A percentile compares a stretch with the other conserved stretches of the same genome.
Conservation (phyloP, 1,140 invertebrate species). For the Drosophila triauraria region DNA sequence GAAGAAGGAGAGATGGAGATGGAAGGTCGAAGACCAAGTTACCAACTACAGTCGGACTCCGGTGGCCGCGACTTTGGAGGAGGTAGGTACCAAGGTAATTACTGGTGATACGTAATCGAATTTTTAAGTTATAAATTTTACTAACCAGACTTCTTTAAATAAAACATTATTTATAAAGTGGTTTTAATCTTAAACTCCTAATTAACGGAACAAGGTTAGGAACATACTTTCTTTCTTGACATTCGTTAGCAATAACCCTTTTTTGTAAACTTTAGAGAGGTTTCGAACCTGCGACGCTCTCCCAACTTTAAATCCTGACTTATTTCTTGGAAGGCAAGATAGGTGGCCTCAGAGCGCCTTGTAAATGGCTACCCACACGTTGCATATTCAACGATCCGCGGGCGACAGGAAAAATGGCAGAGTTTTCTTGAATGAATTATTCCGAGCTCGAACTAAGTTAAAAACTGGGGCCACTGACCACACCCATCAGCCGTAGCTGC, state of each 20-base stretch:
- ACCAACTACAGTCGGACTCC: slow-evolving; percentile 11
- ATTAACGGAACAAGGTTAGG: no score
- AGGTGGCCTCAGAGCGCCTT: neutral
- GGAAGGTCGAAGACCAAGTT: slow-evolving; percentile 19
- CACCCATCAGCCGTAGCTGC: slow-evolving; percentile 42
- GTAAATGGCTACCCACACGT: slow-evolving; percentile 25
- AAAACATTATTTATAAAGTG: no score
- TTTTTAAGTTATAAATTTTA: no score
- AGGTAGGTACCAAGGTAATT: neutral
- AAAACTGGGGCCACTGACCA: slow-evolving; percentile 66
- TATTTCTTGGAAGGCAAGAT: slow-evolving; percentile 1
- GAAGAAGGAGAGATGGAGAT: slow-evolving; percentile 5
- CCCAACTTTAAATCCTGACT: slow-evolving; percentile 7
- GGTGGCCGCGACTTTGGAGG: neutral
- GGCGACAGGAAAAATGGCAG: slow-evolving; percentile 57
- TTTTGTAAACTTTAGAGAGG: no score
- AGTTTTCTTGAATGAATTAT: slow-evolving; percentile 82
- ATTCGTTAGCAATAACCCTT: no score
- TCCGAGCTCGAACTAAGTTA: slow-evolving; percentile 50
- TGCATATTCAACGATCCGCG: slow-evolving; percentile 73
- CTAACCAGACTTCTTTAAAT: no score
- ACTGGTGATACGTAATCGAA: no score
- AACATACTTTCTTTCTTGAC: no score
- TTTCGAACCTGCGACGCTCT: no score
- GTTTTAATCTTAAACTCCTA: no score